Evolutionary conservation across 2,888 invertebrate species (phyloP).

Genomic region (Nephrotoma appendiculata): DNA sequence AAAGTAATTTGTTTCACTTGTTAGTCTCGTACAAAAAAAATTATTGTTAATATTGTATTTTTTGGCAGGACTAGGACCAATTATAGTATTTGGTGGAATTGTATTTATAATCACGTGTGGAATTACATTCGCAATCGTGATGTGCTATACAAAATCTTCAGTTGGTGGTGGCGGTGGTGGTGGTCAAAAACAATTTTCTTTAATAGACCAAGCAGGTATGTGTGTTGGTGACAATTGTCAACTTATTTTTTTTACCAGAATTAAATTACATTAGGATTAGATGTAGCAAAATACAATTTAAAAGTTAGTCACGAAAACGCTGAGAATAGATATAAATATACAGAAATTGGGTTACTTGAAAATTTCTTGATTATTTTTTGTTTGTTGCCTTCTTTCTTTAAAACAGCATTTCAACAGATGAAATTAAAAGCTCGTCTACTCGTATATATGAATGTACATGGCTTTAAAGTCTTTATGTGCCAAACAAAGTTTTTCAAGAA

Average conservation of each 20-base stretch:
- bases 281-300: neutral
- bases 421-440: neutral
- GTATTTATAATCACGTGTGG: conserved; percentile 38
- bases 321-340: neutral
- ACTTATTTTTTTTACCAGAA: neutral
- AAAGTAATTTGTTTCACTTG: conserved; percentile 26
- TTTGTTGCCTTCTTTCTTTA: neutral
- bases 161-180: neutral
- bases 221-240: neutral
- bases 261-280: neutral
- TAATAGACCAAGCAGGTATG: neutral
- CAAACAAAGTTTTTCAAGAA: neutral
- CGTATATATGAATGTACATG: neutral
- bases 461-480: neutral
- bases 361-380: neutral
- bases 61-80: neutral
- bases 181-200: neutral
- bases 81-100: conserved; percentile 21
- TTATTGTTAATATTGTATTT: neutral
- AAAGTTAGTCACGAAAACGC: neutral
- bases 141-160: neutral
- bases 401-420: neutral
- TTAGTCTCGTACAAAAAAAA: neutral
- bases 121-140: conserved; percentile 27
- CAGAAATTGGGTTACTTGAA: neutral